These are phyloP conservation scores for Panagrolaimus sp. DNA, from an alignment of 1,140 invertebrate species.

Conservation along the genomic window DNA sequence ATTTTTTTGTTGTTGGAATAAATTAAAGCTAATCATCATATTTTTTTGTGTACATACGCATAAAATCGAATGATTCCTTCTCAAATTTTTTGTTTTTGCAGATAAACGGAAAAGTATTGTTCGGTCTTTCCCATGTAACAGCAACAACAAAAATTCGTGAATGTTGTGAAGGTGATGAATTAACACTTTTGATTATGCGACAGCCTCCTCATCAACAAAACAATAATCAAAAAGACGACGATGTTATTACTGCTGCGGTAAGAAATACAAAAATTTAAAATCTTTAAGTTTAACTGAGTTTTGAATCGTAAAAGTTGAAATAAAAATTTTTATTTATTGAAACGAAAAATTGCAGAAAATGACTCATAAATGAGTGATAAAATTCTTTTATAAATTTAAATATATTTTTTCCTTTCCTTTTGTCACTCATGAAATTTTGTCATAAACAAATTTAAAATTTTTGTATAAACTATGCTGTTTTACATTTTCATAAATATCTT, in stretches of 20 bases:
- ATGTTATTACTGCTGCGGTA: too few relatives aligned
- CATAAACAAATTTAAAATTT: too few relatives aligned
- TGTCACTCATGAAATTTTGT: too few relatives aligned
- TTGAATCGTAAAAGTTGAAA: too few relatives aligned
- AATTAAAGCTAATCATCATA: slow-evolving; percentile 7
- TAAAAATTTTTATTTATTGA: too few relatives aligned
- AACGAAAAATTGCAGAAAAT: too few relatives aligned
- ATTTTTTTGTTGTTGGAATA: background rate
- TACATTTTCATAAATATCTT: too few relatives aligned
- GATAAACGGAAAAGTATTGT: slow-evolving; percentile 56
- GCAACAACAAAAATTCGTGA: slow-evolving; percentile 54
- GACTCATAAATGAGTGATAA: too few relatives aligned
- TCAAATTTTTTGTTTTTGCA: slow-evolving; percentile 29
- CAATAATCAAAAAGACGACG: too few relatives aligned
- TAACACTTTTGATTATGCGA: slow-evolving; percentile 50
- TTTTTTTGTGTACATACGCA: slow-evolving; percentile 7
- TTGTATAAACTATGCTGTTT: too few relatives aligned
- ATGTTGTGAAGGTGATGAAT: slow-evolving; percentile 49
- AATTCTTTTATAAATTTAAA: too few relatives aligned
- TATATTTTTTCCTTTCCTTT: too few relatives aligned
- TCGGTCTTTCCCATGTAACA: slow-evolving; percentile 49
- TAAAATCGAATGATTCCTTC: background rate
- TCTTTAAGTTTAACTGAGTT: background rate
- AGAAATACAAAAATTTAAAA: background rate
- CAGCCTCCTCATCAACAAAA: background rate